These are phyloP conservation scores for Neosalanx taihuensis DNA, from an alignment of 2,797 vertebrate genomes.

Conservation along the genomic window DNA sequence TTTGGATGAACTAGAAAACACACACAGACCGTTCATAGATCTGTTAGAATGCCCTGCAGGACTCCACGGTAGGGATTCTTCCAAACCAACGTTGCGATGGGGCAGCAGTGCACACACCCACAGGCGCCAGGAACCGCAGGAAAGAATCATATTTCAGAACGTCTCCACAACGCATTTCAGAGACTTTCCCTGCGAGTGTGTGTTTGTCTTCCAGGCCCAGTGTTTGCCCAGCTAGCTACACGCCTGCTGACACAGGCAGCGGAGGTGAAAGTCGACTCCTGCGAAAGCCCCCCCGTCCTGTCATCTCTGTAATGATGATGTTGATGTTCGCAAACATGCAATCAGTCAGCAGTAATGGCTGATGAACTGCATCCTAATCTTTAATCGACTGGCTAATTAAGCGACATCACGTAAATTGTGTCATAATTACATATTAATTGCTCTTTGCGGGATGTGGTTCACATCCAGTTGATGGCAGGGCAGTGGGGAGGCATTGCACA, in stretches of 20 bases:
- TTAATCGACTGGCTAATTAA: conserved; percentile 57
- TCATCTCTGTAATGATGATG: conserved; percentile 16
- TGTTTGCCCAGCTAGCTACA: no score
- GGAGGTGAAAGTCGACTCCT: conserved; percentile 13
- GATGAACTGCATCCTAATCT: conserved; percentile 47
- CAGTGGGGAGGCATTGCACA: neutral
- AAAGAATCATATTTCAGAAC: no score
- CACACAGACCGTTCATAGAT: neutral
- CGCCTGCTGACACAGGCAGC: conserved; percentile 8
- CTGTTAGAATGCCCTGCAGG: no score
- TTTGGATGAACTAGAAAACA: conserved; percentile 16
- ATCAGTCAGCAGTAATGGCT: conserved; percentile 53
- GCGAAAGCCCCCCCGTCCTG: conserved; percentile 11
- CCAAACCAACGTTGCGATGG: no score
- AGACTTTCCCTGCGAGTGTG: neutral
- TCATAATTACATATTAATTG: conserved; percentile 51
- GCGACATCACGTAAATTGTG: conserved; percentile 55
- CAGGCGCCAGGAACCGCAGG: no score
- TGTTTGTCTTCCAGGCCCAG: conserved; percentile 3
- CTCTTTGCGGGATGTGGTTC: conserved; percentile 33
- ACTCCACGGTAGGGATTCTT: no score
- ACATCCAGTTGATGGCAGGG: conserved; percentile 29
- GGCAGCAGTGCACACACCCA: no score
- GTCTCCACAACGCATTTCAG: no score
- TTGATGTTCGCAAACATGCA: conserved; percentile 51